These are phyloP conservation scores for Xylocampa areola DNA, from an alignment of 2,888 invertebrate genomes.

Conservation along the genomic window DNA sequence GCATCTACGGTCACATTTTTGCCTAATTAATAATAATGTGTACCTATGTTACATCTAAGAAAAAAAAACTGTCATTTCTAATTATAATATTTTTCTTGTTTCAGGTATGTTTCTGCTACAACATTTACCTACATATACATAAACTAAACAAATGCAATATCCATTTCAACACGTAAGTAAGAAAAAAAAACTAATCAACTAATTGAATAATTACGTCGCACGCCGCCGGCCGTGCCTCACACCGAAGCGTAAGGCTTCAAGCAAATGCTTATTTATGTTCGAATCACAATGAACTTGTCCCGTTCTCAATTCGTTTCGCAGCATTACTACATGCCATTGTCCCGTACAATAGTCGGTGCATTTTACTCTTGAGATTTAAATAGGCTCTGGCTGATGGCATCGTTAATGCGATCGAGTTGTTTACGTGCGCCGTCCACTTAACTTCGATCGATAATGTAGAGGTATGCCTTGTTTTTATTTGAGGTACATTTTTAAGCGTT, in stretches of 20 bases:
- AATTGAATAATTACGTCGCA: slow-evolving; percentile 30
- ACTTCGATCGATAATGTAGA: slow-evolving; percentile 38
- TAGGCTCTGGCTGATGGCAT: slow-evolving; percentile 70
- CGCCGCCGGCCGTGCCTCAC: slow-evolving; percentile 60
- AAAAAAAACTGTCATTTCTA: slow-evolving; percentile 1
- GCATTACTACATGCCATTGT: slow-evolving; percentile 82
- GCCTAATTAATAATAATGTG: too few species aligned
- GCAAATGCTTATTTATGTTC: slow-evolving; percentile 87
- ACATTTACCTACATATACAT: not conserved
- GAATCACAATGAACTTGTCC: slow-evolving; percentile 83
- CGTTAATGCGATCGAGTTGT: slow-evolving; percentile 69
- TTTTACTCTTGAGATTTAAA: slow-evolving; percentile 75
- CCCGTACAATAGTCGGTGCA: slow-evolving; percentile 72
- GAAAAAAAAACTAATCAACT: slow-evolving; percentile 21
- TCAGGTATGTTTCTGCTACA: slow-evolving; percentile 53
- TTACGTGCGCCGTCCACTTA: slow-evolving; percentile 49
- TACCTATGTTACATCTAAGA: too few species aligned
- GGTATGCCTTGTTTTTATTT: slow-evolving; percentile 37
- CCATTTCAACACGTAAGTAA: slow-evolving; percentile 33
- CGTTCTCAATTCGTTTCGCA: slow-evolving; percentile 82
- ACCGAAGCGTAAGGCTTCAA: slow-evolving; percentile 66
- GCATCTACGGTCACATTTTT: too few species aligned
- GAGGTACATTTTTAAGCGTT: slow-evolving; percentile 13
- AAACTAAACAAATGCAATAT: slow-evolving; percentile 14
- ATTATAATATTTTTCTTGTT: slow-evolving; percentile 36